Base-by-base conservation (phyloP, 1,140 invertebrate species). In the Aradophagus sp. region DNA sequence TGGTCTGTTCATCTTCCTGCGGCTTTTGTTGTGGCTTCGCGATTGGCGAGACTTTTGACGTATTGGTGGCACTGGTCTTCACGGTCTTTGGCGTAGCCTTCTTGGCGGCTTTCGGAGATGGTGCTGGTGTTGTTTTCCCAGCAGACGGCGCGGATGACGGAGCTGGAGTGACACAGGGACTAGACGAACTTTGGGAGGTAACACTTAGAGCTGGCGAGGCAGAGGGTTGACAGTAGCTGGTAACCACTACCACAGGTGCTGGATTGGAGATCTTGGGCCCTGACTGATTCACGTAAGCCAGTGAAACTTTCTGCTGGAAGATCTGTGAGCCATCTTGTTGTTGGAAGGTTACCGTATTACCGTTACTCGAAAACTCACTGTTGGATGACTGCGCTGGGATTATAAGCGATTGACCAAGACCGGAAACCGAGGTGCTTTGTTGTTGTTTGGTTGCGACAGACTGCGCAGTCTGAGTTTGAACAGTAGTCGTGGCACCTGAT, bases 1-100 rank as follows among this genome's bases (percentile, higher is more conserved):
- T 92, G 0, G 92, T 93, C 76, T 93, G 91, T 78, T 93, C 92
- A 75, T 93, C 92, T 82, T 94, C 93, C 68, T 92, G 88, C 1
- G 92, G 91, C 79, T 93, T 93, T 69, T 92, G 92, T 53, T 89
- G 87, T 0, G 91, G 90, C 47, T 90, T 89, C 6, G 91, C 88
- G 10, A 91, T 88, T 2, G 89, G 88, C 15, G 90, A 89, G 1
- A 90, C 80, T 81, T 91, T 92, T 7, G 90, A 84, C 0, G 89
- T 85, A 50, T 84, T 87, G 8, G 87, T 89, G 7, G 88, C 81
- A 59, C 86, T 87, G 0, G 86, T 88, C 72, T 89, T 88, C 1
- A 88, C 80, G 0, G 86, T 80, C 48, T 90, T 89, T 0, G 87
- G 83, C 12, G 87, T 82, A 1, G 87, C 83, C 35, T 87, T 87